Evolutionary conservation across 2,113 vertebrate genomes (phyloP).

Genomic region (Atrichornis clamosus): DNA sequence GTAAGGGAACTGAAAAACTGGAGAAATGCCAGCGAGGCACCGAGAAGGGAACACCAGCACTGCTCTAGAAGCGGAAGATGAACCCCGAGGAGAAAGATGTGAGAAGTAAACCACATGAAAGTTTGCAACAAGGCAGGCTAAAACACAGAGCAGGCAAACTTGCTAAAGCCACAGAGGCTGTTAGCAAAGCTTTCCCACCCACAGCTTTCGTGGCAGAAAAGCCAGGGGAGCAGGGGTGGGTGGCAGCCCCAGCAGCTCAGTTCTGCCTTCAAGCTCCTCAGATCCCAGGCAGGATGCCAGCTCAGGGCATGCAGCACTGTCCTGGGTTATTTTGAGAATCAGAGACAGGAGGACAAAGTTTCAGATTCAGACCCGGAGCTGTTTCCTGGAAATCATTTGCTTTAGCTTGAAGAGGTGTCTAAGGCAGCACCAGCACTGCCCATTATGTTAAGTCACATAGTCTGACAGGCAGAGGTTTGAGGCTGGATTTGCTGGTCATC

Average conservation of each 20-base stretch:
- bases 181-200: neutral
- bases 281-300: neutral
- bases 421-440: fast-evolving
- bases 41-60: neutral
- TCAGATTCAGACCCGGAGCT: fast-evolving
- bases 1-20: neutral
- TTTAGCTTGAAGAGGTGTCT: fast-evolving
- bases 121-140: fast-evolving
- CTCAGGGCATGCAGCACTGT: fast-evolving
- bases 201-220: neutral
- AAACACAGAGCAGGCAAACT: neutral
- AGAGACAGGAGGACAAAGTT: neutral
- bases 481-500: fast-evolving
- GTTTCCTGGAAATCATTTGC: neutral
- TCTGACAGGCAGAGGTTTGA: fast-evolving
- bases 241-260: neutral
- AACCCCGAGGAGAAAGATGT: fast-evolving
- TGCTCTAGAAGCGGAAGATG: fast-evolving
- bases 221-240: fast-evolving
- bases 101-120: neutral
- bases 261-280: neutral
- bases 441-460: fast-evolving
- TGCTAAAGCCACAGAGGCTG: neutral
- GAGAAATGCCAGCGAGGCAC: neutral
- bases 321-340: fast-evolving